These are phyloP conservation scores for Buphagus erythrorhynchus DNA, from an alignment of 2,797 vertebrate genomes.

Conservation along the genomic window DNA sequence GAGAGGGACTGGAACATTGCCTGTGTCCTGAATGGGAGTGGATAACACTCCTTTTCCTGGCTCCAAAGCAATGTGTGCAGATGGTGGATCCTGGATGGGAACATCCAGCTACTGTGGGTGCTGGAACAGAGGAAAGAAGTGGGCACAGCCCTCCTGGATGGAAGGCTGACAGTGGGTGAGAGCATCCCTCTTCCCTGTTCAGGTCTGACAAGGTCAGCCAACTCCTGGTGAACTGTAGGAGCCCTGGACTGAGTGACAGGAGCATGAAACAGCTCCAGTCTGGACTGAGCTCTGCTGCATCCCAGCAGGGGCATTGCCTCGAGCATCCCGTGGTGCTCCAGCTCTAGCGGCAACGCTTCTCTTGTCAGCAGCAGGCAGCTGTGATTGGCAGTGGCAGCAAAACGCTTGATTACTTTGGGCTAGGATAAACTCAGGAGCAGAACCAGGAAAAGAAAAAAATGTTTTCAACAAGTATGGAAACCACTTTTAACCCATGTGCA, in stretches of 20 bases:
- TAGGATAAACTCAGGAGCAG: neutral
- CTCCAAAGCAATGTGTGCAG: neutral
- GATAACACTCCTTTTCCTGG: neutral
- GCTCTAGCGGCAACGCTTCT: neutral
- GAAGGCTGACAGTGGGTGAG: neutral
- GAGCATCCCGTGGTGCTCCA: slow-evolving; percentile 14
- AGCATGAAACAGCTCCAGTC: neutral
- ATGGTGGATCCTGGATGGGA: rapidly evolving
- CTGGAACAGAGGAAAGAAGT: neutral
- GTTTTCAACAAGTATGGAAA: neutral
- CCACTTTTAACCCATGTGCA: neutral
- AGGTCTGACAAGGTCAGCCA: neutral
- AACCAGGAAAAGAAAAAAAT: neutral
- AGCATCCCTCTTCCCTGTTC: neutral
- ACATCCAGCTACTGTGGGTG: neutral
- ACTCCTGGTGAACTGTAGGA: neutral
- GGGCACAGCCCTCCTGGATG: neutral
- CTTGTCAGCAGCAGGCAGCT: slow-evolving; percentile 23
- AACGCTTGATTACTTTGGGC: neutral
- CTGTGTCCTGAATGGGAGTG: neutral
- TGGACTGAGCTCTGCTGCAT: neutral
- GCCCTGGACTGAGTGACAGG: neutral
- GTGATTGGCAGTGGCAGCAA: slow-evolving; percentile 36
- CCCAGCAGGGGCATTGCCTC: slow-evolving; percentile 35
- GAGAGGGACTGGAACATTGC: neutral